phyloP scores from a whole-genome alignment of 1,140 invertebrate genomes.

The Oreohelix idahoensis region DNA sequence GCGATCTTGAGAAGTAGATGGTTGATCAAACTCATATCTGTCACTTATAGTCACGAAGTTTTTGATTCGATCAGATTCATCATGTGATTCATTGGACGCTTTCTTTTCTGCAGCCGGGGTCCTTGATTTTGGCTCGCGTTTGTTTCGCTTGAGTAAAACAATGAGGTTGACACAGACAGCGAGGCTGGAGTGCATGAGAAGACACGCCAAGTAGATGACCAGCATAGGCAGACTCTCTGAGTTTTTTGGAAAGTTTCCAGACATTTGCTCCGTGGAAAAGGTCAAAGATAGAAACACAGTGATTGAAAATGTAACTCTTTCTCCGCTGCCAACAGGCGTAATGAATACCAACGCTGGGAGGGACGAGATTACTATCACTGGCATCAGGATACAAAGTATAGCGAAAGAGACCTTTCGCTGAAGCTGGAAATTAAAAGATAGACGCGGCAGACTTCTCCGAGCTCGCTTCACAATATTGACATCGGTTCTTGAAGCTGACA shows the following conservation, averaged over 20 bases:
- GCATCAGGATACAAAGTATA: slow-evolving; percentile 76
- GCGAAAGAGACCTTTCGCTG: slow-evolving; percentile 62
- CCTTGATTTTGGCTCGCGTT: background rate
- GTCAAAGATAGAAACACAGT: slow-evolving; percentile 77
- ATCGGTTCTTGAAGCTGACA: background rate
- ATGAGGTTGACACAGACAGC: background rate
- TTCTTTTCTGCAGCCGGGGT: background rate
- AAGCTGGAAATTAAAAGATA: background rate
- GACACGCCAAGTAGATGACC: background rate
- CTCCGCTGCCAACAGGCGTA: slow-evolving; percentile 76
- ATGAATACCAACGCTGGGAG: slow-evolving; percentile 76
- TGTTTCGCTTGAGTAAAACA: background rate
- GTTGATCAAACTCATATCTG: background rate
- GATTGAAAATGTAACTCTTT: slow-evolving; percentile 76
- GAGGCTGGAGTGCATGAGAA: background rate
- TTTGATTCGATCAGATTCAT: background rate
- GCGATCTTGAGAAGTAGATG: background rate
- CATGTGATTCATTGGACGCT: background rate
- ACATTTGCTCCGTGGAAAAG: slow-evolving; percentile 76
- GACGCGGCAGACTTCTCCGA: background rate
- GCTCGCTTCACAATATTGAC: background rate
- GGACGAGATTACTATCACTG: slow-evolving; percentile 76
- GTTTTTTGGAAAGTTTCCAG: slow-evolving; percentile 76
- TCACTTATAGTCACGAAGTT: background rate
- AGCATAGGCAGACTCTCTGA: slow-evolving; percentile 55